Percentiles rank a stretch among this genome's conserved stretches.
Conservation (phyloP, 2,888 invertebrate genomes). For the Lepidonotus clava region DNA sequence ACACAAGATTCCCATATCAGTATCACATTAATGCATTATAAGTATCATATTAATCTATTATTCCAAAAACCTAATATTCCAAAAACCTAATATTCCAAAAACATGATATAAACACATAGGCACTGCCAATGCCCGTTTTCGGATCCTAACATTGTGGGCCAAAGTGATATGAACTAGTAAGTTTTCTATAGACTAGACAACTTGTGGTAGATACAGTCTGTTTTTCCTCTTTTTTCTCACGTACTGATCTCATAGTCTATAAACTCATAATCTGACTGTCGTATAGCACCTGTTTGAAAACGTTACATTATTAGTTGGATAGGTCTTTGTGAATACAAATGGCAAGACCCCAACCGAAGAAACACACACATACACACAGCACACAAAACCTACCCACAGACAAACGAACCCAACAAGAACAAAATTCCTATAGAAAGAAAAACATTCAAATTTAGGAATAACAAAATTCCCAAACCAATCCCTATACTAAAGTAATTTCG, state of each 20-base stretch:
- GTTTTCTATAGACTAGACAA: not conserved
- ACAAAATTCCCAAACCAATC: not conserved
- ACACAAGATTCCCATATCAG: slow-evolving; percentile 14
- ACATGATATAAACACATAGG: not conserved
- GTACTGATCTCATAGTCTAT: not conserved
- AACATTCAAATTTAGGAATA: not conserved
- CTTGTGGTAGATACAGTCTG: not conserved
- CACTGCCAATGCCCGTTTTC: not conserved
- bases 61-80: not conserved
- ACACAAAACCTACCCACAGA: not conserved
- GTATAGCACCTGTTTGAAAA: slow-evolving; percentile 29
- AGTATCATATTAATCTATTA: not conserved
- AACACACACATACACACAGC: too few relatives aligned
- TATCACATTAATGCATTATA: not conserved
- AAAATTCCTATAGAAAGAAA: not conserved
- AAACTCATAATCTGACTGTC: not conserved
- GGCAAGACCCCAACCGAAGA: too few relatives aligned
- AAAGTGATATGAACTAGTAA: not conserved
- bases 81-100: not conserved
- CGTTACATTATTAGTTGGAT: not conserved
- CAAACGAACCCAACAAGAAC: not conserved
- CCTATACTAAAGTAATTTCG: too few relatives aligned
- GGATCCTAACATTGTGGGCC: not conserved
- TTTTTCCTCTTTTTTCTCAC: not conserved
- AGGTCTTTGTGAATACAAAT: not conserved